Conservation (phyloP, 1,140 invertebrate genomes). For the Sitobion miscanthi region DNA sequence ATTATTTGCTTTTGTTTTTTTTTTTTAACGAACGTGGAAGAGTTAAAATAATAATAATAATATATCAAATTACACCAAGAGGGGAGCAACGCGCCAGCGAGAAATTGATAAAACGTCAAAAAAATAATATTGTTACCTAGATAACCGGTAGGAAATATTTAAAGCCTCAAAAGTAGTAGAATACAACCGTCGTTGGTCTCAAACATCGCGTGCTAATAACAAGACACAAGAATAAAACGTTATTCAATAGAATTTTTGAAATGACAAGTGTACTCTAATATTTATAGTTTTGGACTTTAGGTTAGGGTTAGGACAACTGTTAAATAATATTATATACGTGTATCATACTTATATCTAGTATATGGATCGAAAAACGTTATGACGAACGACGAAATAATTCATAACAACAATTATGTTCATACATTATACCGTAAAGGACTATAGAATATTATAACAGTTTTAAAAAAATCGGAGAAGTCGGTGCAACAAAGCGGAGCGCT, state of each 20-base stretch:
- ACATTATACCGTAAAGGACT: neutral
- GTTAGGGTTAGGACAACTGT: neutral
- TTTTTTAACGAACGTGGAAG: neutral
- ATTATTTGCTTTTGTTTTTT: neutral
- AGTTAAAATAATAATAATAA: neutral
- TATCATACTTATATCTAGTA: neutral
- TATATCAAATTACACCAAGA: constrained; percentile 7
- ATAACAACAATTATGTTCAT: neutral
- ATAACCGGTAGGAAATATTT: neutral
- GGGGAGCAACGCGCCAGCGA: neutral
- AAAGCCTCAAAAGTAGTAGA: neutral
- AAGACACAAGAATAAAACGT: neutral
- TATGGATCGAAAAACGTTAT: neutral
- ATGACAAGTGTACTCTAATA: neutral
- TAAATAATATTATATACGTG: neutral
- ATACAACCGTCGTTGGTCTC: neutral
- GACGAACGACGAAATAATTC: neutral
- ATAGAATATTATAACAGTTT: neutral
- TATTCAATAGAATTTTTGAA: neutral
- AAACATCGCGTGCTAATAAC: neutral
- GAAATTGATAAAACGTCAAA: neutral
- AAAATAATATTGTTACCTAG: neutral
- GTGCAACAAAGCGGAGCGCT: too few species aligned
- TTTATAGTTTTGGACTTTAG: neutral
- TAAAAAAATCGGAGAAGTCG: neutral